Evolutionary conservation across 2,797 vertebrate species (phyloP).

Genomic region (Cossypha caffra): DNA sequence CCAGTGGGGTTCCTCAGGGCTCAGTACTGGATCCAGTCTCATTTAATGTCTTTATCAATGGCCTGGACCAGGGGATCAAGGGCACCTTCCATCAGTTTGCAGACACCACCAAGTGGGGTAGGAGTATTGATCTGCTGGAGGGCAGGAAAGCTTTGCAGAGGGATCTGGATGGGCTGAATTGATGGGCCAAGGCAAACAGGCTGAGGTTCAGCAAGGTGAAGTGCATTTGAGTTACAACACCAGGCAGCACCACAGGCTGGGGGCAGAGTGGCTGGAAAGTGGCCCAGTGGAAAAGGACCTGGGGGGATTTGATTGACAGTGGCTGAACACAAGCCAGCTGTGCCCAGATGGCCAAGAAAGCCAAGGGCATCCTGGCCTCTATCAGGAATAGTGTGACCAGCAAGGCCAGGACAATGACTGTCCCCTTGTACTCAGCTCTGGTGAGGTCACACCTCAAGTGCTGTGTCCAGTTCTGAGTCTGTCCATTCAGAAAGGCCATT

Average conservation of each 20-base stretch:
- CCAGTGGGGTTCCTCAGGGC: not conserved
- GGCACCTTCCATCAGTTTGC: not conserved
- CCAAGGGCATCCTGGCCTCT: not conserved
- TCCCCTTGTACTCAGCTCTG: not conserved
- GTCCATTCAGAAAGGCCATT: not conserved
- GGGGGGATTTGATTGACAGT: not conserved
- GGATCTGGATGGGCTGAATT: not conserved
- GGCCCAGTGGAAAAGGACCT: not conserved
- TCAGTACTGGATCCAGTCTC: not conserved
- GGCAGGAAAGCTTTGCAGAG: not conserved
- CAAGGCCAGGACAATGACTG: not conserved
- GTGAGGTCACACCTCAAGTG: not conserved
- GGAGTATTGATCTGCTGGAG: not conserved
- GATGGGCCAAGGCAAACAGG: too few species aligned
- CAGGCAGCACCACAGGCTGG: not conserved
- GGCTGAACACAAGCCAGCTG: not conserved
- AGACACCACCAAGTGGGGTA: not conserved
- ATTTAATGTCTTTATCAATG: not conserved
- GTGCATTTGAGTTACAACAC: not conserved
- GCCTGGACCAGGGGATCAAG: not conserved
- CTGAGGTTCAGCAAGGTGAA: not conserved
- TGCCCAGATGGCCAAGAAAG: not conserved
- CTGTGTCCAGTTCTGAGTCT: not conserved
- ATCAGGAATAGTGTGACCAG: not conserved
- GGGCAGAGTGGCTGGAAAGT: not conserved